Base-by-base conservation (phyloP, 1,140 invertebrate species). In the Drosophila albomicans region DNA sequence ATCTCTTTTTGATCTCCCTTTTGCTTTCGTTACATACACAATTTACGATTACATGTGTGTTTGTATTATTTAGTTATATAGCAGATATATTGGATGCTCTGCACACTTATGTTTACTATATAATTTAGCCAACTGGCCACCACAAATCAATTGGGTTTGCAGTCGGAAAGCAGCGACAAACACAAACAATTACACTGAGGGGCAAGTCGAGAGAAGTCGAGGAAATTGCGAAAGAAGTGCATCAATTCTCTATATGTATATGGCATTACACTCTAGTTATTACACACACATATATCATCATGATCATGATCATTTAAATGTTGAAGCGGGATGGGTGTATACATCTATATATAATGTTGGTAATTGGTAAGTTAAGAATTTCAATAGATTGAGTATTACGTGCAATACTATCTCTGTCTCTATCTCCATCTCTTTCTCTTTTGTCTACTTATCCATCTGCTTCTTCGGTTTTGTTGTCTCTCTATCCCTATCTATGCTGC, bases 371-470 rank as follows among this genome's bases (percentile, higher is more conserved):
- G 52, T 73, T 52, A 49, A 65, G 38, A 62, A 13, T 74, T 74
- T 56, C 51, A 63, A 48, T 63, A 63, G 38, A 59, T 56, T 56
- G 57, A 74, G 71, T 75, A 70, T 75, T 75, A 38, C 15, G 57
- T 74, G 58, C 48, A 38, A 41, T 63, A 25, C 20, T 25, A n/a
- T 38, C 41, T 58, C 16, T 30, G n/a, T 57, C 5, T n/a, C 35
- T 58, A n/a, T 28, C 11, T 30, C 58, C 11, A 5, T 51, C 49
- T 51, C 6, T 51, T 49, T 10, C 48, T 54, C 2, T 32, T 54
- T 7, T n/a, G 5, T 56, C n/a, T 15, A 35, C 32, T 57, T 25
- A 25, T 3, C 20, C 20, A 25, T 25, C 20, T 25, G 20, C 20
- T 25, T 25, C 20, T 25, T 25, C 20, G 20, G 20, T 25, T 25